Percentiles rank a stretch among this genome's conserved stretches.
phyloP scores from a whole-genome alignment of 64 coral and sea anemone genomes.

The Hydrozoanthus tunicans region DNA sequence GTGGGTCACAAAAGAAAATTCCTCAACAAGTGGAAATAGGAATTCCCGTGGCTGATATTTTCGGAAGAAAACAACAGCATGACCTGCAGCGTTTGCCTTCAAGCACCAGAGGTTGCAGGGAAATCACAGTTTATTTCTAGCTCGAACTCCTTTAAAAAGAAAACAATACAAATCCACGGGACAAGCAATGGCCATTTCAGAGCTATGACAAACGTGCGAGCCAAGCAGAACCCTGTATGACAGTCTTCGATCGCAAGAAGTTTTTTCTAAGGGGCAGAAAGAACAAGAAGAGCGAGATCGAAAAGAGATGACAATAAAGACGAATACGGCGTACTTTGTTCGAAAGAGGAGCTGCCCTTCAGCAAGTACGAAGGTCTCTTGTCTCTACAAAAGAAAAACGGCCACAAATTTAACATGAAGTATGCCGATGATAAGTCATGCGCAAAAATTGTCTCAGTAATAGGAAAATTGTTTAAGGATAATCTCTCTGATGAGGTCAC shows the following conservation, averaged over 20 bases:
- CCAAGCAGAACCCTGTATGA: conserved; percentile 20
- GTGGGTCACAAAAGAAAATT: conserved; percentile 51
- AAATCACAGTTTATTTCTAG: conserved; percentile 10
- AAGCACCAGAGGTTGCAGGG: not conserved
- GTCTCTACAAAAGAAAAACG: conserved; percentile 3
- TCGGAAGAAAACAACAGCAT: conserved; percentile 51
- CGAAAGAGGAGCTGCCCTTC: conserved; percentile 33
- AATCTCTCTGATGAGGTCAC: not conserved
- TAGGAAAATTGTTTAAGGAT: not conserved
- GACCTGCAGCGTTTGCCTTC: conserved; percentile 11
- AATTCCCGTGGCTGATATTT: conserved; percentile 58
- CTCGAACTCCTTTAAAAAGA: not conserved
- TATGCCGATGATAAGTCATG: conserved; percentile 21
- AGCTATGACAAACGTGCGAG: not conserved
- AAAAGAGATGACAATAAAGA: conserved; percentile 3
- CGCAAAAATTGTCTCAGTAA: not conserved
- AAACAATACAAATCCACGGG: conserved; percentile 15
- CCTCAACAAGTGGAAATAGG: conserved; percentile 55
- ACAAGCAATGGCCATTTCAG: not conserved
- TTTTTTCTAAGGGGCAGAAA: not conserved
- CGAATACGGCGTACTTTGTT: conserved; percentile 5
- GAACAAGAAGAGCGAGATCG: not conserved
- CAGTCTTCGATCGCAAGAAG: not conserved
- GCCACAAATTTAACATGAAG: not conserved
- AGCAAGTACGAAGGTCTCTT: not conserved